A percentile compares a stretch with the other conserved stretches of the same genome.
These are phyloP conservation scores for Oryctolagus cuniculus DNA, from an alignment of 2,113 vertebrate species.

Conservation along the genomic window mOryCun1.1 NC_091442.1:25273001-25273500, in stretches of 20 bases:
- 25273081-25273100: background rate
- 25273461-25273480: too few relatives aligned
- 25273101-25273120: background rate
- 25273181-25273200: background rate
- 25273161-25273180: conserved; percentile 52
- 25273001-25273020: conserved; percentile 25
- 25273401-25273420: background rate
- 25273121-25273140: background rate
- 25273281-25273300: background rate
- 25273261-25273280: background rate
- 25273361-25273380: background rate
- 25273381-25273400: background rate
- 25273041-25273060: background rate
- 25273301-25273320: background rate
- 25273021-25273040: conserved; percentile 9
- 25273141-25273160: conserved; percentile 47
- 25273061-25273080: conserved; percentile 41
- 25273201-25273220: background rate
- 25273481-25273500: background rate
- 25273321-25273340: background rate
- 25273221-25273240: too few relatives aligned
- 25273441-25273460: too few relatives aligned
- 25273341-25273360: background rate
- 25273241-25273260: too few relatives aligned
- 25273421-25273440: background rate